Conservation (phyloP, 1,140 invertebrate genomes). For the Sarcophaga peregrina region DNA sequence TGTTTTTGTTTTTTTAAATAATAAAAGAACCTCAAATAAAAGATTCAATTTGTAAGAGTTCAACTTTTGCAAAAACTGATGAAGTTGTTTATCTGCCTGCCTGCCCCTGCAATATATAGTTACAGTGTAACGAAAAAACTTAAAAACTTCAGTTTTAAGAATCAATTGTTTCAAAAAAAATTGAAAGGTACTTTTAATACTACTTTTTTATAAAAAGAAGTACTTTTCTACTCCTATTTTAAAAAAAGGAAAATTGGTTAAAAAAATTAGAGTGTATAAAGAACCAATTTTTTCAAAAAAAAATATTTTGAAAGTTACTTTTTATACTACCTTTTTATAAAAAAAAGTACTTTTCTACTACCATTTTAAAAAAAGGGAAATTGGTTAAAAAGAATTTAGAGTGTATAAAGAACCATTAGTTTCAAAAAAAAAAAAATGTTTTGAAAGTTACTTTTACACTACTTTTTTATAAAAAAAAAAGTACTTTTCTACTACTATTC, state of each 20-base stretch:
- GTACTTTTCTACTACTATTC: slow-evolving; percentile 13
- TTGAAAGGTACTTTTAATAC: too few species aligned
- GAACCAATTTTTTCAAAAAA: background rate
- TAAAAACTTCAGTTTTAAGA: background rate
- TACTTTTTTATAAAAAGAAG: background rate
- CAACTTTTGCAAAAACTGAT: background rate
- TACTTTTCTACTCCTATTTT: background rate
- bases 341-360: slow-evolving; percentile 9
- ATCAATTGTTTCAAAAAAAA: background rate
- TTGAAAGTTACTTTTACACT: background rate
- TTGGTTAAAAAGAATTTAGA: too few species aligned
- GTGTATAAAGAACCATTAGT: background rate
- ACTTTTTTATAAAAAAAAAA: background rate
- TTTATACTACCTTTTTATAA: too few species aligned
- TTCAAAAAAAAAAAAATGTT: background rate
- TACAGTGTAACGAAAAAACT: background rate
- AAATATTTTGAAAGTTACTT: background rate
- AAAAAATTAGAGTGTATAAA: too few species aligned
- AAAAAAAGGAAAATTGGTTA: background rate
- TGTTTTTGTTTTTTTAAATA: background rate
- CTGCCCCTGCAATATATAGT: too few species aligned
- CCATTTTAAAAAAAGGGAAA: too few species aligned
- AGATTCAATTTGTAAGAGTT: background rate
- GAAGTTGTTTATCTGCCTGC: background rate
- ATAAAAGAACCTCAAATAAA: background rate